Evolutionary conservation across 1,140 invertebrate species (phyloP), one percentile per base, ranked within the genome.

Genomic region (Zaprionus inermis): DNA sequence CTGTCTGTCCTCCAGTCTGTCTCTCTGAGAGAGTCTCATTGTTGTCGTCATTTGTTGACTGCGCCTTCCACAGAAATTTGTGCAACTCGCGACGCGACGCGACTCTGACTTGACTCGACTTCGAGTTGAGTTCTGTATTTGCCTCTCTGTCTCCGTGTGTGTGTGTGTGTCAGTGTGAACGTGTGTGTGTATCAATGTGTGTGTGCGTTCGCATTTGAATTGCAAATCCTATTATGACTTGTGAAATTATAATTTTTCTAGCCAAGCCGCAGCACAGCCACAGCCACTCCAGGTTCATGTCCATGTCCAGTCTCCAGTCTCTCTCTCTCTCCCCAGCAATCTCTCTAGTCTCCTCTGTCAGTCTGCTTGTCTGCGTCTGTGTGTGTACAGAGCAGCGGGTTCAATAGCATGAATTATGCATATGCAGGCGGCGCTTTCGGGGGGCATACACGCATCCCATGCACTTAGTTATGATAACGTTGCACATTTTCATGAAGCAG

Each of bases 191-290:
- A n/a, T n/a, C n/a, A n/a, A n/a, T n/a, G n/a, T 75, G 75, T 79
- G 72, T 80, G 77, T 90, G 70, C 70, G 73, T 82, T 81, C 68
- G 80, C 78, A 91, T 91, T 91, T 91, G 90, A 91, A 91, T 91
- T 91, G 90, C 90, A 91, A 91, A 91, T 91, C 82, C 82, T 90
- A 88, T 91, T 91, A 90, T 91, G 90, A 91, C 90, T 91, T 81
- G 85, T 90, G 83, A 91, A 91, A 91, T 91, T 91, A 85, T 83
- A 84, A 90, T 79, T 91, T 81, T 79, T 84, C 79, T 85, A 90
- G 81, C 81, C 60, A 70, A 83, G 83, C 81, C 67, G 76, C 65
- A 7, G 30, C 49, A 38, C 56, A 69, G 66, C 67, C 34, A 55
- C 58, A 63, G 36, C 72, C 72, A 76, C 69, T 71, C 72, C 77